A percentile compares a stretch with the other conserved stretches of the same genome.
Conservation (phyloP, 2,113 vertebrate species). For the Eclectus roratus region DNA sequence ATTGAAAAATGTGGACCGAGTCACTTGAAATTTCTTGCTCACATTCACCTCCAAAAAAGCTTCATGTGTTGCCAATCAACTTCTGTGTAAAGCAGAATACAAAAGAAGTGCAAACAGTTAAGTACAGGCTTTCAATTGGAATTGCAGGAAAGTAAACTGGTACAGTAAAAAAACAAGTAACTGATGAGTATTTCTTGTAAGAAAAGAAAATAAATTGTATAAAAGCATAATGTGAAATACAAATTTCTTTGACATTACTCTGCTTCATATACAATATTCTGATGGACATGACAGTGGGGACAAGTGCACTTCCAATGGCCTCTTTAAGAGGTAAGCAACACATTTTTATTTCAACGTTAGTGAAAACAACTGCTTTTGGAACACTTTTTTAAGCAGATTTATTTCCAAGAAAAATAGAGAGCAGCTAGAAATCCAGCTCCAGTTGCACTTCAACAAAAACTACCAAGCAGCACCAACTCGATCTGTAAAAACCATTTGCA, state of each 20-base stretch:
- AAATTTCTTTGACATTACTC: background rate
- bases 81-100: background rate
- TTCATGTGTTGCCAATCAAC: background rate
- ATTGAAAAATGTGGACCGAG: background rate
- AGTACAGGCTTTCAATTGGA: background rate
- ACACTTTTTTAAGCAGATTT: background rate
- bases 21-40: background rate
- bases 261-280: background rate
- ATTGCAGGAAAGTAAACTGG: background rate
- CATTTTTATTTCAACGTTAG: background rate
- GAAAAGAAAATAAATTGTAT: background rate
- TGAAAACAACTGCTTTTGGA: background rate
- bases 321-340: background rate
- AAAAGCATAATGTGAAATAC: background rate
- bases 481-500: slow-evolving; percentile 1
- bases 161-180: background rate
- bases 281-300: background rate
- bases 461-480: background rate
- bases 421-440: background rate
- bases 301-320: background rate
- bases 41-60: background rate
- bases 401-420: background rate
- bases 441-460: background rate
- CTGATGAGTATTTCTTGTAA: background rate
- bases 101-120: background rate